phyloP scores from a whole-genome alignment of 2,888 invertebrate genomes.

The Melinaea marsaeus region DNA sequence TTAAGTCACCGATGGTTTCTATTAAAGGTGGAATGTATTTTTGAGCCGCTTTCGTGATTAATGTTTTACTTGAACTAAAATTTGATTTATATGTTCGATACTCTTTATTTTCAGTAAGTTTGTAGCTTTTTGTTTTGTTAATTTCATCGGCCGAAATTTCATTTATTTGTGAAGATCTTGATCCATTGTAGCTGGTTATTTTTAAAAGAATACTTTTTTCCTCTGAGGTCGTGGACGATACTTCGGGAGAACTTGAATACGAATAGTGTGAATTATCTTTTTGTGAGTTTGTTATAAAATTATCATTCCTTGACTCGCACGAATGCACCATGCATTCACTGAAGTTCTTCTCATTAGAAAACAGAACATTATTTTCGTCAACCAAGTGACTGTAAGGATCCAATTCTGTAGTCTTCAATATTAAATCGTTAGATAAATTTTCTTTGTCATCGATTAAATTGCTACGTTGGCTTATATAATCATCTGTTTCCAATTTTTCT shows the following conservation, averaged over 20 bases:
- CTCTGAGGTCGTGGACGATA: constrained; percentile 70
- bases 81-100: constrained; percentile 44
- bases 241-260: constrained; percentile 64
- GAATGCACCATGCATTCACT: constrained; percentile 39
- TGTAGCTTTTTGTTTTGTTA: constrained; percentile 46
- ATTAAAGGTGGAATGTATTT: constrained; percentile 73
- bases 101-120: constrained; percentile 59
- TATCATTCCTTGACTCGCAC: constrained; percentile 53
- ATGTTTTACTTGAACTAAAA: constrained; percentile 48
- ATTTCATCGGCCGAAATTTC: constrained; percentile 40
- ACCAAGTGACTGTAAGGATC: constrained; percentile 27
- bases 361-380: constrained; percentile 32
- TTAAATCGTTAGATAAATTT: constrained; percentile 35
- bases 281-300: constrained; percentile 43
- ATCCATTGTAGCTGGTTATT: constrained; percentile 65
- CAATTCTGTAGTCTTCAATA: constrained; percentile 24
- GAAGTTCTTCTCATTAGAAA: constrained; percentile 32
- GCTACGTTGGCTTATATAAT: constrained; percentile 25
- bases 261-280: constrained; percentile 34
- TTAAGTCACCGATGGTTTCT: constrained; percentile 60
- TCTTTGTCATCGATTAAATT: constrained; percentile 43
- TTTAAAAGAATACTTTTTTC: constrained; percentile 65
- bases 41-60: constrained; percentile 72
- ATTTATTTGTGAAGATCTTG: constrained; percentile 59
- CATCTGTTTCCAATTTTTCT: constrained; percentile 33